These are phyloP conservation scores for Troglohyphantes excavatus DNA, from an alignment of 2,888 invertebrate genomes.

Conservation along the genomic window DNA sequence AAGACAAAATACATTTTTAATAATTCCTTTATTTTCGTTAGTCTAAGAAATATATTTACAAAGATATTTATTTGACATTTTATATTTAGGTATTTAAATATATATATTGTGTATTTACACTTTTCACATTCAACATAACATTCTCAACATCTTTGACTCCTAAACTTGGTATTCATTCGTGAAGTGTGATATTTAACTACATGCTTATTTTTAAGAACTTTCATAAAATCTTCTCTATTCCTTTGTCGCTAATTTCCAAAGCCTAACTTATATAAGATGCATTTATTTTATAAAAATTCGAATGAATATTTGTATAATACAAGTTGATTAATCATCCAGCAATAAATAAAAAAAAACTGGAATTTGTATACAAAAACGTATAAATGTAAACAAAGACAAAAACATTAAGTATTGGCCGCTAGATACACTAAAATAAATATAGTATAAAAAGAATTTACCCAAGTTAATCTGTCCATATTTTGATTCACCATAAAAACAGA, in stretches of 20 bases:
- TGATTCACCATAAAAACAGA: too few relatives aligned
- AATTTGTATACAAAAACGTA: constrained; percentile 10
- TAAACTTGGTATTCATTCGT: not conserved
- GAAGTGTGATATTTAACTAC: not conserved
- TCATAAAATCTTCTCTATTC: not conserved
- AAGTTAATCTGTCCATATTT: too few relatives aligned
- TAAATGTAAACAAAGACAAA: constrained; percentile 23
- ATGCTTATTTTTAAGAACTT: not conserved
- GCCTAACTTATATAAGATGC: not conserved
- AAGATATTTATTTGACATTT: constrained; percentile 14
- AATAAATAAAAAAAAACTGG: constrained; percentile 24
- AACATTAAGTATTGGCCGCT: constrained; percentile 63
- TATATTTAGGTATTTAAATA: constrained; percentile 44
- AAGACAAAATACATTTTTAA: not conserved
- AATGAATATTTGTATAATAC: not conserved
- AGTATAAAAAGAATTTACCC: too few relatives aligned
- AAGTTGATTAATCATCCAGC: not conserved
- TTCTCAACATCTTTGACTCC: not conserved
- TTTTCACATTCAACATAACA: constrained; percentile 9
- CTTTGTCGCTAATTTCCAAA: not conserved
- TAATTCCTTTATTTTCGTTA: constrained; percentile 50
- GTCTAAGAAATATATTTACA: constrained; percentile 62
- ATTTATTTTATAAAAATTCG: not conserved
- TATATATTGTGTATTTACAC: constrained; percentile 20
- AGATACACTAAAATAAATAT: constrained; percentile 55